Base-by-base conservation (phyloP, 1,140 invertebrate genomes). In the Amphibalanus amphitrite region DNA sequence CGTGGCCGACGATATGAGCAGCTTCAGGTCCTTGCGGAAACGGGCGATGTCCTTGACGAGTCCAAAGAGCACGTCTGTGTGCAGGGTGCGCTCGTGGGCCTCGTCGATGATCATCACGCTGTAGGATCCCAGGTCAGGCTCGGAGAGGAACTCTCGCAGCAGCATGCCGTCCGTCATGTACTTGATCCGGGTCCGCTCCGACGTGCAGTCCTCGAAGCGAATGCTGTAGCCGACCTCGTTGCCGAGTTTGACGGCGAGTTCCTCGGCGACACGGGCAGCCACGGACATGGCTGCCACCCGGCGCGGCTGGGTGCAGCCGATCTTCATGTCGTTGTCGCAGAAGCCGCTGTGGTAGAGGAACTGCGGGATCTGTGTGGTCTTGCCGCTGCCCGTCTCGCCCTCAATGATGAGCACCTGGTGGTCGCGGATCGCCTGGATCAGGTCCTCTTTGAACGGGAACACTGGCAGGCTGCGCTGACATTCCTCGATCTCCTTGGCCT, bases 81-180 rank as follows among this genome's bases (percentile, higher is more conserved):
- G 96, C 10, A 99, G 83, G 0, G 97, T 99, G 68, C 97, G 82
- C 80, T 99, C 97, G 81, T 99, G 97, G 76, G 97, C 97, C 69
- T 99, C 97, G 80, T 99, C 97, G 79, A 99, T 97, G 73, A 99
- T 99, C 88, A 99, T 92, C 0, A 98, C 95, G 84, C 91, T 87
- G 80, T 97, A 98, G 1, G 89, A 88, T 65, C 87, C 88, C 29
- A 99, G 82, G 83, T 98, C 95, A 0, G 96, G 96, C 81, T 99
- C 97, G 72, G 92, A 91, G 1, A 99, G 83, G 81, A 98, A 99
- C 83, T 99, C 97, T 78, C 97, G 83, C 69, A 99, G 89, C 68
- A 99, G 80, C 77, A 97, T 99, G 78, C 97, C 97, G 83, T 99
- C 97, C 67, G 97, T 99, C 96, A 99, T 98, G 77, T 99, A 99